Conservation (phyloP, 2,888 invertebrate species). For the Protodeltote pygarga region DNA sequence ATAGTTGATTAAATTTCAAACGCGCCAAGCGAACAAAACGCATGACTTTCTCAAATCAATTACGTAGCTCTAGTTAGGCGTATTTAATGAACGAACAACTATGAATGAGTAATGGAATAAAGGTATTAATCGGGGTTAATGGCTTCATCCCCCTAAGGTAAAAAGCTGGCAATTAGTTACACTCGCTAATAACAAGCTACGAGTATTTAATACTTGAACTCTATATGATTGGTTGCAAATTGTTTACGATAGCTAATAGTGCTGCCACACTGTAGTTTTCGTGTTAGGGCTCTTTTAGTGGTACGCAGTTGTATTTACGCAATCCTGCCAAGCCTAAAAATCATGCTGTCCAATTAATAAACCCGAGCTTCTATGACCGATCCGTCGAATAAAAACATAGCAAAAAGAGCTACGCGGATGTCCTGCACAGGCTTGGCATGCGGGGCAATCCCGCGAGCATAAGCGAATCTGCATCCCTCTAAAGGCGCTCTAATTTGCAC, state of each 20-base stretch:
- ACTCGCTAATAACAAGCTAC: constrained; percentile 14
- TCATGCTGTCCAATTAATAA: too few relatives aligned
- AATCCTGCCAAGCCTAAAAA: too few relatives aligned
- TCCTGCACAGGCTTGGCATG: too few relatives aligned
- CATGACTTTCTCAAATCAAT: constrained; percentile 10
- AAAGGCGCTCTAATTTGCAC: too few relatives aligned
- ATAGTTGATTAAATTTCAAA: background rate
- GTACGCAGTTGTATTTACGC: too few relatives aligned
- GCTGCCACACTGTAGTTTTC: too few relatives aligned
- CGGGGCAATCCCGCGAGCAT: too few relatives aligned
- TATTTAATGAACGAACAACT: constrained; percentile 16
- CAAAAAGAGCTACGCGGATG: too few relatives aligned
- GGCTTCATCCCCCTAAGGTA: constrained; percentile 21
- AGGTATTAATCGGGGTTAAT: constrained; percentile 26
- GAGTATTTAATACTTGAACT: constrained; percentile 1
- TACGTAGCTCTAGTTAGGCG: background rate
- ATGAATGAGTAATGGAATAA: constrained; percentile 29
- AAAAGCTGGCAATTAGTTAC: constrained; percentile 27
- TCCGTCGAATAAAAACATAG: too few relatives aligned
- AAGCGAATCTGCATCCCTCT: too few relatives aligned
- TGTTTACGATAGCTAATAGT: constrained; percentile 2
- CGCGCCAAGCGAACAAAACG: background rate
- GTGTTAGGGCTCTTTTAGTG: too few relatives aligned
- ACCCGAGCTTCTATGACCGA: too few relatives aligned
- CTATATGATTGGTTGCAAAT: constrained; percentile 3